Evolutionary conservation across 2,888 invertebrate species (phyloP), one percentile per base, ranked within the genome.

Genomic region (Frankliniella fusca): DNA sequence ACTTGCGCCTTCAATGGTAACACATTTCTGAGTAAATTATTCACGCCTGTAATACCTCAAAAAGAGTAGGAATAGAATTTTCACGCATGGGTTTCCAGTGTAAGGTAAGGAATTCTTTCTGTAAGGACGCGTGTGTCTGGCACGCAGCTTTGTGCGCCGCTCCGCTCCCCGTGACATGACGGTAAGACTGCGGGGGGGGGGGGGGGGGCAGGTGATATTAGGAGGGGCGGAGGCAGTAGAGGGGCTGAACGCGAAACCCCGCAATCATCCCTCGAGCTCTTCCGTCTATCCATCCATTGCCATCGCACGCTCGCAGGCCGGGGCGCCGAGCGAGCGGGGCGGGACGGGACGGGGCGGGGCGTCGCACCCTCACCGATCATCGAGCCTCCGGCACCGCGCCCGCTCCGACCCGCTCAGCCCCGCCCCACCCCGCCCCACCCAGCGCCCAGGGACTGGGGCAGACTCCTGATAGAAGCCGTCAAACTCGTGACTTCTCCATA

Each of bases 401-500:
- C 54, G 12, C 10, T 50, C 50, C 50, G 10, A 15, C 10, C 50
- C 50, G 50, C 50, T 9, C 50, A 15, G 54, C 54, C 54, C 5
- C 61, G 20, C 61, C n/a, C 61, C 18, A 12, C 61, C 61, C 38
- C 38, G 38, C 38, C 38, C 38, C 38, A 5, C 38, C 38, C 38
- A 38, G 38, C 38, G 38, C 38, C 38, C 38, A 3, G 70, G 70
- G 27, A 12, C 10, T 8, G 70, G 9, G 27, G 27, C 23, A 23
- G 70, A 27, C 27, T 12, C 27, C 23, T 76, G 70, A 76, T 76
- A 10, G 70, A 27, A 76, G 23, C 70, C 70, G 70, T 23, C 70
- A 23, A 70, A 27, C 70, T 76, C 70, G 70, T 76, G 70, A 76
- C 70, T 76, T 76, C 70, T 76, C 70, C 70, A 76, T 76, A 76